Base-by-base conservation (phyloP, 2,888 invertebrate genomes). In the Rhagonycha fulva region DNA sequence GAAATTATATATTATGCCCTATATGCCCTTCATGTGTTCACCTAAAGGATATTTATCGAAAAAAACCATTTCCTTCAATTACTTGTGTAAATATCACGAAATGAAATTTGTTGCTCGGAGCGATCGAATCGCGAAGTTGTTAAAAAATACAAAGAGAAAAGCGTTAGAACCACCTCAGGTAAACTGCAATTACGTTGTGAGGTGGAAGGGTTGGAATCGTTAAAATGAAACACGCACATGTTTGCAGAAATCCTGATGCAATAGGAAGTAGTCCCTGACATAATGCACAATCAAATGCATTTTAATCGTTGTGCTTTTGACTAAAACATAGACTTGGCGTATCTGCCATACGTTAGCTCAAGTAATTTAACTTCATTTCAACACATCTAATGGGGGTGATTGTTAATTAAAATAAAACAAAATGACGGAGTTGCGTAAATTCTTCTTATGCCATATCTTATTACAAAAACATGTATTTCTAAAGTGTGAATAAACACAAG, bases 401-500 rank as follows among this genome's bases (percentile, higher is more conserved):
- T 7, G 23, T 66, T 66, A 66, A 66, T 66, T 26, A 66, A 66
- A 66, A 26, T 19, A 10, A 62, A 66, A 66, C 63, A 66, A 66
- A 66, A 66, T 24, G 12, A n/a, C 19, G 5, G 10, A 66, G 63
- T 24, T 24, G 24, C 24, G n/a, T 66, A 66, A 66, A 66, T 66
- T 24, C 63, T 66, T 24, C 24, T 66, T 24, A 66, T 66, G 63
- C n/a, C 26, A 66, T 66, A 66, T 66, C 63, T 24, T 66, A 66
- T 66, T 66, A 14, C 63, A 66, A 66, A 62, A 66, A 66, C 63
- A 66, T 66, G 26, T 66, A 23, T 66, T 66, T 66, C 26, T 66
- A 66, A 66, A 66, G 63, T 66, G 63, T 66, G 63, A 66, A 66
- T 66, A 66, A 66, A 66, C 63, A 66, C 26, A 66, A 66, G 63